Evolutionary conservation across 1,140 invertebrate genomes (phyloP), one percentile per base, ranked within the genome.

Genomic region (Solenopsis invicta): DNA sequence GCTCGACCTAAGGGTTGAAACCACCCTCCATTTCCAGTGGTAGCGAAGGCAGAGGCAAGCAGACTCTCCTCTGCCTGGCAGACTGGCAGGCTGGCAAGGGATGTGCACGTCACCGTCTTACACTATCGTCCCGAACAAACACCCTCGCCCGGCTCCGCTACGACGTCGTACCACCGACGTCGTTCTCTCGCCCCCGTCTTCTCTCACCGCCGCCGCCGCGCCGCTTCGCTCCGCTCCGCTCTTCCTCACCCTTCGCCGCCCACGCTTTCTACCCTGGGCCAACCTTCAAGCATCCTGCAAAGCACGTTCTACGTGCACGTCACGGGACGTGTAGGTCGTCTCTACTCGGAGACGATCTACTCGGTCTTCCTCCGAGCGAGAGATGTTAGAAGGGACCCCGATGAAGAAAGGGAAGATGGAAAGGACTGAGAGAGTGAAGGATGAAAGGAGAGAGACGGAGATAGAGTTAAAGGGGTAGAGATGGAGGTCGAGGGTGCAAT

Each of bases 61-160:
- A 93, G 90, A 92, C 87, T 78, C 85, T 80, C 90, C 56, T 86
- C 88, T 87, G 91, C 91, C 90, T 92, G 89, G 89, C 88, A 90
- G 87, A 85, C 88, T 81, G 86, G 85, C 81, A 89, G 85, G 86
- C 87, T 91, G 90, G 92, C 91, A 91, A 92, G 94, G 93, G 94
- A 93, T 91, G 92, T 94, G 93, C 93, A 94, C 94, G 94, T 95
- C 94, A 95, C 94, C 94, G 94, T 94, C 94, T 95, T 95, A 94
- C 93, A 91, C 94, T 94, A 95, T 95, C 94, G 93, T 94, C 92
- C 92, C 94, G 94, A 95, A 94, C 94, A 95, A 95, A 95, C 94
- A 94, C 93, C 94, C 93, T 92, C 88, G 71, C 91, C 66, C 89
- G 84, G 87, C 81, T 89, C 86, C 89, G 75, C 78, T 86, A 81